Percentiles rank a stretch among this genome's conserved stretches.
phyloP scores from a whole-genome alignment of 2,888 invertebrate genomes.

The Drosophila paramelanica region DNA sequence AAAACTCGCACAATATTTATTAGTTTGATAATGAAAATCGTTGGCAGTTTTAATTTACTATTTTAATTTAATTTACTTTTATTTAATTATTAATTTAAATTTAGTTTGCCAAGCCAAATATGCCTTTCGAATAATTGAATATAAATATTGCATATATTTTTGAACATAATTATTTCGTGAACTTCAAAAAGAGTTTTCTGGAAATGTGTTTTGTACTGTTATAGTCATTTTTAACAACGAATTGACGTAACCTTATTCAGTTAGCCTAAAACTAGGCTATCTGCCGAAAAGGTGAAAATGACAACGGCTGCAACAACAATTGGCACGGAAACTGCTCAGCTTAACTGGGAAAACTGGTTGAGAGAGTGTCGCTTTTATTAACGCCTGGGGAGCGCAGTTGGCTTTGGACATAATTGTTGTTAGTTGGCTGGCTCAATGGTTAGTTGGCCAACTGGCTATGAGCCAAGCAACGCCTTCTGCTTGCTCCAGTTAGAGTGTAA shows the following conservation, averaged over 20 bases:
- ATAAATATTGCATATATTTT: no score
- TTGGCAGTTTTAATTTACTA: no score
- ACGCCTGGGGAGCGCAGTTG: conserved; percentile 61
- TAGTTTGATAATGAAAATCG: no score
- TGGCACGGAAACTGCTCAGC: conserved; percentile 39
- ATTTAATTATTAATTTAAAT: no score
- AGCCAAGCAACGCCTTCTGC: conserved; percentile 22
- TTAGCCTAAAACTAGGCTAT: conserved; percentile 60
- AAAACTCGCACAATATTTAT: no score
- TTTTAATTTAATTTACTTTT: no score
- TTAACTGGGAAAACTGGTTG: conserved; percentile 36
- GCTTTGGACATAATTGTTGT: conserved; percentile 51
- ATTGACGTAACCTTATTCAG: conserved; percentile 42
- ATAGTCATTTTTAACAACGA: no score
- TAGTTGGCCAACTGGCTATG: conserved; percentile 12
- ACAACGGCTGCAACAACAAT: conserved; percentile 41
- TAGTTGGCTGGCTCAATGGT: conserved; percentile 10
- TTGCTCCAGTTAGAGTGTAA: conserved; percentile 26
- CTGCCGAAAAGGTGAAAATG: neutral
- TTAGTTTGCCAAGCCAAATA: no score
- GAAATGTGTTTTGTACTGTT: no score
- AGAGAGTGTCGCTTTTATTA: conserved; percentile 56
- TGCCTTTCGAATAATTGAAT: no score
- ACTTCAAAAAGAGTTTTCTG: no score
- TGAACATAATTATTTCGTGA: no score